Evolutionary conservation across 2,888 invertebrate genomes (phyloP).

Genomic region (Buathra laborator): DNA sequence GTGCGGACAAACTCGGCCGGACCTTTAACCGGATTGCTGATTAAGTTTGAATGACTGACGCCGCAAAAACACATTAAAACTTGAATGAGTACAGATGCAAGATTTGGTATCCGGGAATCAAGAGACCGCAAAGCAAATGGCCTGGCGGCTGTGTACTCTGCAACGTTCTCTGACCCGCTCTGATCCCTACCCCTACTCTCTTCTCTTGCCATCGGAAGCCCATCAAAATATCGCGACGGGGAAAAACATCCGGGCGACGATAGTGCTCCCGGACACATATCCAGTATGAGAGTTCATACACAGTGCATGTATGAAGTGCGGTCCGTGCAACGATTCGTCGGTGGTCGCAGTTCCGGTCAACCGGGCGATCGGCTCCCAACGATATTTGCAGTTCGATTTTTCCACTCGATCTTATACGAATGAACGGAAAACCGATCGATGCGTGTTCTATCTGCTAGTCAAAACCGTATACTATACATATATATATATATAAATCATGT

Average conservation of each 20-base stretch:
- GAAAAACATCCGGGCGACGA: slow-evolving; percentile 76
- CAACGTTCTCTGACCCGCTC: slow-evolving; percentile 31
- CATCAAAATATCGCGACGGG: slow-evolving; percentile 80
- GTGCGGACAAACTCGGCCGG: slow-evolving; percentile 4
- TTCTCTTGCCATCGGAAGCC: slow-evolving; percentile 75
- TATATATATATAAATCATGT: background rate
- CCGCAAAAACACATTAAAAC: slow-evolving; percentile 85
- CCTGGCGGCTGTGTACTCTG: slow-evolving; percentile 78
- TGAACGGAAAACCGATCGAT: slow-evolving; percentile 34
- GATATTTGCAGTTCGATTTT: slow-evolving; percentile 57
- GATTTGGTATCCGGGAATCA: slow-evolving; percentile 84
- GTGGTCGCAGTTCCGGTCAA: slow-evolving; percentile 57
- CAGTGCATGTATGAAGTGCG: slow-evolving; percentile 41
- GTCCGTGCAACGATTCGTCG: slow-evolving; percentile 55
- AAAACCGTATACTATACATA: slow-evolving; percentile 39
- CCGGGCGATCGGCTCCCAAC: background rate
- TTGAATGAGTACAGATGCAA: slow-evolving; percentile 84
- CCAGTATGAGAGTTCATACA: background rate
- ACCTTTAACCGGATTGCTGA: slow-evolving; percentile 81
- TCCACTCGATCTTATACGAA: slow-evolving; percentile 63
- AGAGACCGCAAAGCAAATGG: slow-evolving; percentile 84
- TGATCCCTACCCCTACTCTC: slow-evolving; percentile 67
- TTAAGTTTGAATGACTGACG: slow-evolving; percentile 85
- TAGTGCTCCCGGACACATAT: slow-evolving; percentile 31
- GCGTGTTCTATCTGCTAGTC: slow-evolving; percentile 35